Evolutionary conservation across 2,797 vertebrate genomes (phyloP), one percentile per base, ranked within the genome.

Genomic region (Megalops cyprinoides): DNA sequence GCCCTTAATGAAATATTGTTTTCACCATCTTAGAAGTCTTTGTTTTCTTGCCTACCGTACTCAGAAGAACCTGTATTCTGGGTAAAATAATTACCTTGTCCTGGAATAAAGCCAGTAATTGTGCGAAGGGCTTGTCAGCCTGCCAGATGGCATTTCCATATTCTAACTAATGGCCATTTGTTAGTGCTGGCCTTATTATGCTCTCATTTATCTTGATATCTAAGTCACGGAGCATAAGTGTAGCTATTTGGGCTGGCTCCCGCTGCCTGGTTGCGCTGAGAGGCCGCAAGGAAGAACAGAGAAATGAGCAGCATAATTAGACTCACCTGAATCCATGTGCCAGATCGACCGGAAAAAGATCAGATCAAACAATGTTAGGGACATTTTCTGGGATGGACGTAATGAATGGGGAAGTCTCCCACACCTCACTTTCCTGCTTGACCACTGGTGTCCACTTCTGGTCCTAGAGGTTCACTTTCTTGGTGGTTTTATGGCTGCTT

Each of bases 101-200:
- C 28, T 46, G 25, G 46, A 74, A 48, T 49, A 48, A 48, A 74
- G 23, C n/a, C 71, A 73, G 37, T 48, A 46, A 73, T 42, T 69
- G 65, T 69, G 37, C 44, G n/a, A 74, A 48, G 42, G 42, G 5
- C 20, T 20, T 25, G 44, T 39, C 14, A 39, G 71, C 8, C 18
- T 25, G 9, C 39, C 71, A 74, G 42, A 74, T 74, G 71, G 39
- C n/a, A 48, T 48, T 44, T 12, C 65, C 18, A 46, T 48, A 48
- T 46, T 48, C 31, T 10, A 23, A 73, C 71, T 25, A 48, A 74
- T 74, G 9, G 71, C 2, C 39, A 48, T 74, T 7, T 48, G 71
- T 44, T 74, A 48, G 20, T 25, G 20, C n/a, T 69, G 18, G 23
- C 42, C 39, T 74, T 74, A 48, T 48, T 74, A 74, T 25, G 42